phyloP scores from a whole-genome alignment of 2,797 vertebrate species.

The Pangasius mekongensis region DNA sequence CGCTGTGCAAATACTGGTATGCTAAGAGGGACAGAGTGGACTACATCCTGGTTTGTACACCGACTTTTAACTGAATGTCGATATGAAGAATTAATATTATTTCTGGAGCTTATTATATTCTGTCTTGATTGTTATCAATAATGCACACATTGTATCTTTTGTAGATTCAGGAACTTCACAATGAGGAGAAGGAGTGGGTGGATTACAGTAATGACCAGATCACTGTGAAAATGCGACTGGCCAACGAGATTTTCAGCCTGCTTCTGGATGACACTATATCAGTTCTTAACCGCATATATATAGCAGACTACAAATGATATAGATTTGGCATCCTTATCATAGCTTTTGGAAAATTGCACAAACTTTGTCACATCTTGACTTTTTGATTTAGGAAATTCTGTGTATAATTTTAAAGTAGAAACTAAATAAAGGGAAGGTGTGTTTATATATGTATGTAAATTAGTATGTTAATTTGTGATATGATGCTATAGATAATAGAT shows the following conservation, averaged over 20 bases:
- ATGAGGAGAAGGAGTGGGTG: conserved; percentile 61
- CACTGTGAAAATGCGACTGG: conserved; percentile 60
- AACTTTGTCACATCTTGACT: neutral
- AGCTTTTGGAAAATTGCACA: neutral
- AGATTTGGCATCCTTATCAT: conserved; percentile 8
- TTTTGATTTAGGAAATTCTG: conserved; percentile 10
- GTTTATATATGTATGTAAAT: neutral
- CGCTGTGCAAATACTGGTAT: conserved; percentile 63
- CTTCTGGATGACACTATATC: conserved; percentile 64
- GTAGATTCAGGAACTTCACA: conserved; percentile 63
- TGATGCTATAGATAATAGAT: neutral
- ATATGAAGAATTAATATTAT: neutral
- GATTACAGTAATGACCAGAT: conserved; percentile 64
- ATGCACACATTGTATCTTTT: conserved; percentile 12
- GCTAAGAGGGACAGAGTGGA: conserved; percentile 64
- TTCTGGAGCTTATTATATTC: neutral
- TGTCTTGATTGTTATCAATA: neutral
- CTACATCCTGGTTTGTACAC: conserved; percentile 63
- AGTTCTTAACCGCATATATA: conserved; percentile 58
- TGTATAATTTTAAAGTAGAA: conserved; percentile 1
- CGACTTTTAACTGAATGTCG: neutral
- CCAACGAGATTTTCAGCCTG: conserved; percentile 60
- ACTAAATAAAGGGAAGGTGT: conserved; percentile 6
- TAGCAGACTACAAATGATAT: conserved; percentile 30
- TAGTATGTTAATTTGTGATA: neutral